phyloP scores from a whole-genome alignment of 2,888 invertebrate genomes.

The Drosophila kambysellisi region DNA sequence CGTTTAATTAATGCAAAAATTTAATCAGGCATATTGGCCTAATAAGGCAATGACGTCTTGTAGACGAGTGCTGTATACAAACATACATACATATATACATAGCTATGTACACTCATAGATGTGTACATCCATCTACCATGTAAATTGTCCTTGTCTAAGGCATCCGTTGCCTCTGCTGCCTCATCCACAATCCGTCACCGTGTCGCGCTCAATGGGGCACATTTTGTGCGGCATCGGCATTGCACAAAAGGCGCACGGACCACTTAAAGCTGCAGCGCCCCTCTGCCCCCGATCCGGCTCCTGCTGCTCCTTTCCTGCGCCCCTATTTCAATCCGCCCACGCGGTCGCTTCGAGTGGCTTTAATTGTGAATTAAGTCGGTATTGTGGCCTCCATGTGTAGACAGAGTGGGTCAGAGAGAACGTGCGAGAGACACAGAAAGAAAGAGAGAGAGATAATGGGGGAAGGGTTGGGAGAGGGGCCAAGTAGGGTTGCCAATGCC shows the following conservation, averaged over 20 bases:
- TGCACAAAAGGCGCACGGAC: conserved; percentile 69
- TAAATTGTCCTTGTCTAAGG: conserved; percentile 56
- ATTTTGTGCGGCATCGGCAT: conserved; percentile 53
- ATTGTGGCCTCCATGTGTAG: conserved; percentile 76
- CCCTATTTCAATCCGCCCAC: conserved; percentile 22
- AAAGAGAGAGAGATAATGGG: not conserved
- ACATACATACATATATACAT: not conserved
- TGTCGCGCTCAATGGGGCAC: conserved; percentile 53
- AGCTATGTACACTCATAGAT: not conserved
- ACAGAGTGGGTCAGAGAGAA: conserved; percentile 31
- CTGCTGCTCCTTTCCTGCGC: not conserved
- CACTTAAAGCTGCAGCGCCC: conserved; percentile 61
- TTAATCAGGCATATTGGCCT: conserved; percentile 36
- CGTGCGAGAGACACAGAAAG: not conserved
- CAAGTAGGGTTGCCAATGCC: conserved; percentile 61
- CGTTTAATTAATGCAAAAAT: conserved; percentile 10
- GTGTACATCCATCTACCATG: conserved; percentile 13
- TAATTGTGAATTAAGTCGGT: conserved; percentile 84
- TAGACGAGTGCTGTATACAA: conserved; percentile 13
- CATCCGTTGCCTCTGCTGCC: conserved; percentile 30
- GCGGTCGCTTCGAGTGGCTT: conserved; percentile 78
- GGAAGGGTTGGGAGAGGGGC: conserved; percentile 14
- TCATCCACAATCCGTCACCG: conserved; percentile 40
- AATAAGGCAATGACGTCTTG: conserved; percentile 50
- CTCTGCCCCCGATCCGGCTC: not conserved